Evolutionary conservation across 1,140 invertebrate genomes (phyloP).

Genomic region (Drosophila dunni): DNA sequence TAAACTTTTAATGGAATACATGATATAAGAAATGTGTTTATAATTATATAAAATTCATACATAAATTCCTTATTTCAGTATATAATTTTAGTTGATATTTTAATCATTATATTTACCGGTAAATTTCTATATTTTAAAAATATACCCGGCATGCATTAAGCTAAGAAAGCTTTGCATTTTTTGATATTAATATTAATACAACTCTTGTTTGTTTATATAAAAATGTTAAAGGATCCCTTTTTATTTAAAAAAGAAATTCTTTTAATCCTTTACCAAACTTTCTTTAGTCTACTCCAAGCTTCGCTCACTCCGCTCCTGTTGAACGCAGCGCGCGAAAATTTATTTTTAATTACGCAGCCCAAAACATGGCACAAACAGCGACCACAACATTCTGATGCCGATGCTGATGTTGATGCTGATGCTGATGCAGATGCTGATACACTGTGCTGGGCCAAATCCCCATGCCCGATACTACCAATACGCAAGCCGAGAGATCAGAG

Average conservation of each 20-base stretch:
- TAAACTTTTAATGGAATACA: too few relatives aligned
- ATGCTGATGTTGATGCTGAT: constrained; percentile 12
- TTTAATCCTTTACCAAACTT: too few relatives aligned
- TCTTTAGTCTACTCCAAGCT: neutral
- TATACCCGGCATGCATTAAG: too few relatives aligned
- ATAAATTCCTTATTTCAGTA: neutral
- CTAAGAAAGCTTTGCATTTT: too few relatives aligned
- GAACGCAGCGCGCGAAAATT: constrained; percentile 66
- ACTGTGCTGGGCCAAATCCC: constrained; percentile 6
- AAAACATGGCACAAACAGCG: constrained; percentile 80
- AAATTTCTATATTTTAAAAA: too few relatives aligned
- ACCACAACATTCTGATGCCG: constrained; percentile 70
- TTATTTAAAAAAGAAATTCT: too few relatives aligned
- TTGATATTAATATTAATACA: too few relatives aligned
- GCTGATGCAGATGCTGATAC: constrained; percentile 26
- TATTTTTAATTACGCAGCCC: constrained; percentile 81
- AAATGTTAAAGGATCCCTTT: too few relatives aligned
- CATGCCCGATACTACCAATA: neutral
- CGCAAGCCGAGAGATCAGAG: constrained; percentile 18
- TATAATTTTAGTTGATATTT: neutral
- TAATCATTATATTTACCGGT: too few relatives aligned
- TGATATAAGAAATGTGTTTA: too few relatives aligned
- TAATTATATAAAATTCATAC: too few relatives aligned
- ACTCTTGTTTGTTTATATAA: too few relatives aligned
- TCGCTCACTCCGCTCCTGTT: constrained; percentile 49